Percentiles rank a stretch among this genome's conserved stretches.
phyloP scores from a whole-genome alignment of 2,113 vertebrate species.

The Osmerus eperlanus region DNA sequence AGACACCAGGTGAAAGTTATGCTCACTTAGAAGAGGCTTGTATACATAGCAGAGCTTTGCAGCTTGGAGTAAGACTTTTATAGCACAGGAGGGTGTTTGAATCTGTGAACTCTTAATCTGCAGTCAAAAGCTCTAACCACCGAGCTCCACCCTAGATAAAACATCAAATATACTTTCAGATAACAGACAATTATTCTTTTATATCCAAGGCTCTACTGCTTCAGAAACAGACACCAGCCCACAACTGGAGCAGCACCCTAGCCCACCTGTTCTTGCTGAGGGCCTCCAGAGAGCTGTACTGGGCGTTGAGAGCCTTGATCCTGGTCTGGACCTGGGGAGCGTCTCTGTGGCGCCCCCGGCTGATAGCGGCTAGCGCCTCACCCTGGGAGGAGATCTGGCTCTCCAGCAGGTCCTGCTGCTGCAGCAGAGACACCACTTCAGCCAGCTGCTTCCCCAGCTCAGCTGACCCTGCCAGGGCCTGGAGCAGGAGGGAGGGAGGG shows the following conservation, averaged over 20 bases:
- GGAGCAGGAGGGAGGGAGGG: neutral
- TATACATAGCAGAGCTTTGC: too few species aligned
- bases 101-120: too few species aligned
- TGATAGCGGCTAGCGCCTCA: conserved; percentile 70
- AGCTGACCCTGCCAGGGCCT: conserved; percentile 73
- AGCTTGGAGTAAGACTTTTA: too few species aligned
- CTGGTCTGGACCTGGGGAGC: conserved; percentile 71
- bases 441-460: conserved; percentile 78
- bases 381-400: conserved; percentile 76
- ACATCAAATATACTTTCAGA: too few species aligned
- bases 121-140: too few species aligned
- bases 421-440: conserved; percentile 78
- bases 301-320: conserved; percentile 69
- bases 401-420: conserved; percentile 82
- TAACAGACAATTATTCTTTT: too few species aligned
- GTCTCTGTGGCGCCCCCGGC: conserved; percentile 39
- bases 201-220: too few species aligned
- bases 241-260: neutral
- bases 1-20: neutral
- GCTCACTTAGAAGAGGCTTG: too few species aligned
- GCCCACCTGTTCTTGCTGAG: conserved; percentile 79
- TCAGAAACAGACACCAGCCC: neutral
- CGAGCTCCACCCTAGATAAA: too few species aligned
- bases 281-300: conserved; percentile 73
- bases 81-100: too few species aligned